A percentile compares a stretch with the other conserved stretches of the same genome.
These are phyloP conservation scores for Sebastes fasciatus DNA, from an alignment of 2,113 vertebrate species.

Conservation along the genomic window DNA sequence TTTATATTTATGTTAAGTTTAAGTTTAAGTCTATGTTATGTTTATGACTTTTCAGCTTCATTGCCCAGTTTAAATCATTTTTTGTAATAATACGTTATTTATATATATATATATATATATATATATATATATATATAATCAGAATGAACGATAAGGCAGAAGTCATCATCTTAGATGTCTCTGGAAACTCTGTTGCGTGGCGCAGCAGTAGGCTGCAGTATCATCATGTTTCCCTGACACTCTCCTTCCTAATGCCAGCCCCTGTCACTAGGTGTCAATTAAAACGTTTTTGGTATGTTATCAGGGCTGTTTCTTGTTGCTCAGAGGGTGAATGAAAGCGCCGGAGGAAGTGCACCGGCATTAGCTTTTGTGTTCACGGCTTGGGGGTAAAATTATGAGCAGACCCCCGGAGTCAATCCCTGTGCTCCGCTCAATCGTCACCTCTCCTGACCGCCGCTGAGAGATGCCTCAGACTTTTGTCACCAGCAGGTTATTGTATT, in stretches of 20 bases:
- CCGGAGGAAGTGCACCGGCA: background rate
- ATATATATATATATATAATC: too few relatives aligned
- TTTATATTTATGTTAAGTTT: too few relatives aligned
- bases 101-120: too few relatives aligned
- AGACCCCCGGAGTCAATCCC: conserved; percentile 64
- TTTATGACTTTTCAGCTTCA: too few relatives aligned
- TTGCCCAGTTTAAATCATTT: too few relatives aligned
- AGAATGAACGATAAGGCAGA: too few relatives aligned
- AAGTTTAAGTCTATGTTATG: too few relatives aligned
- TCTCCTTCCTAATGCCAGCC: background rate
- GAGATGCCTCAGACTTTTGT: conserved; percentile 76
- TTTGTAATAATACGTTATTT: too few relatives aligned
- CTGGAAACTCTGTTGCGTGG: background rate
- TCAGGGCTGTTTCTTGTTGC: background rate
- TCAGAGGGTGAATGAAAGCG: background rate
- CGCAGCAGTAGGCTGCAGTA: background rate
- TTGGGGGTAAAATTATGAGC: conserved; percentile 13
- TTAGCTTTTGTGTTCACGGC: conserved; percentile 10
- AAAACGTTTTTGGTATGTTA: background rate
- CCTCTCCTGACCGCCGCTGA: conserved; percentile 57
- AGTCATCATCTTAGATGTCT: background rate
- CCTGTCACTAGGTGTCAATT: too few relatives aligned
- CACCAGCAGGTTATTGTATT: conserved; percentile 81
- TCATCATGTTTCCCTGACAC: background rate
- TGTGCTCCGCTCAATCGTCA: conserved; percentile 68